phyloP scores from a whole-genome alignment of 2,113 vertebrate species.

The Pseudopipra pipra region DNA sequence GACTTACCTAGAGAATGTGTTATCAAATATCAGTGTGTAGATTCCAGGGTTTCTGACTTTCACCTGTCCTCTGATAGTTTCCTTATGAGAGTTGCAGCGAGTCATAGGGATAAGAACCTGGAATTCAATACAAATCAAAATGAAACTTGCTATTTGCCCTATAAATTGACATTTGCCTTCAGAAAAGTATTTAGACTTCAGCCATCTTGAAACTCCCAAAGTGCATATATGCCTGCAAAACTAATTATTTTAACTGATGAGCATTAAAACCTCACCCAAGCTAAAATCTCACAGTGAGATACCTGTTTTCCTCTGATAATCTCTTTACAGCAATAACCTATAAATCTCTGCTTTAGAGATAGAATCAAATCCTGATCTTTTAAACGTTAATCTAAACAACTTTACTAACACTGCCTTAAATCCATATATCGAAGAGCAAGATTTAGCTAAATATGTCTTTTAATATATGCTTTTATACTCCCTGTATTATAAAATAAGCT shows the following conservation, averaged over 20 bases:
- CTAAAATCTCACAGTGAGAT: neutral
- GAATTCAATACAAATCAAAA: neutral
- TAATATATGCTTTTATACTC: neutral
- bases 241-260: neutral
- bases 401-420: neutral
- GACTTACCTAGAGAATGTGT: slow-evolving; percentile 93
- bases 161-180: neutral
- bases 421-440: neutral
- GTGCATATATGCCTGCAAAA: neutral
- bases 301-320: neutral
- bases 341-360: neutral
- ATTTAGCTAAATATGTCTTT: neutral
- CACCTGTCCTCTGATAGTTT: slow-evolving; percentile 89
- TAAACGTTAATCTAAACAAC: neutral
- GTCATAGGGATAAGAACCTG: slow-evolving; percentile 95
- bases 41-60: slow-evolving; percentile 86
- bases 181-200: neutral
- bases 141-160: neutral
- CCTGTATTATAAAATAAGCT: neutral
- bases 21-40: slow-evolving; percentile 93
- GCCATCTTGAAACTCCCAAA: neutral
- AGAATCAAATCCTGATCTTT: neutral
- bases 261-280: neutral
- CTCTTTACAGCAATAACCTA: neutral
- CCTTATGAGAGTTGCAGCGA: slow-evolving; percentile 92